phyloP scores from a whole-genome alignment of 1,140 invertebrate genomes.

The Platorchestia sp. region DNA sequence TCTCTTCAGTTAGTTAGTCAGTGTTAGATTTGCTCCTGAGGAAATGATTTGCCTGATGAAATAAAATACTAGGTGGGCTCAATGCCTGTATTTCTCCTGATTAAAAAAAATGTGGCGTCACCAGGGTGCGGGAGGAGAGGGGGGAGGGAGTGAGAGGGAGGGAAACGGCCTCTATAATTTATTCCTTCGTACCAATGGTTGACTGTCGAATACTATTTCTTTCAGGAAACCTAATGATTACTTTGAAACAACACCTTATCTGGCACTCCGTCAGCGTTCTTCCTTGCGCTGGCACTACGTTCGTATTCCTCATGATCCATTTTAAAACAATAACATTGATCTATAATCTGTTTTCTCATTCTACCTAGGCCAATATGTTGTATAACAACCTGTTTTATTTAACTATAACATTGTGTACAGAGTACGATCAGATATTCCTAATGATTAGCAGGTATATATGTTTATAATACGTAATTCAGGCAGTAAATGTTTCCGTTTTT shows the following conservation, averaged over 20 bases:
- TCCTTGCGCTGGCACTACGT: background rate
- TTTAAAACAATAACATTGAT: background rate
- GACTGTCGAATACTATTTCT: background rate
- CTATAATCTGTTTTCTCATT: background rate
- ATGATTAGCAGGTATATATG: background rate
- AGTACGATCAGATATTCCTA: background rate
- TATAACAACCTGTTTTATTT: background rate
- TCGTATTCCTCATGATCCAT: background rate
- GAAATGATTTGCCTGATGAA: background rate
- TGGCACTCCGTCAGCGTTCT: background rate
- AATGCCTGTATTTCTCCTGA: background rate
- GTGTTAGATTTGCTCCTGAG: too few species aligned
- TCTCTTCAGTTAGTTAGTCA: too few species aligned
- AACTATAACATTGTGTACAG: background rate
- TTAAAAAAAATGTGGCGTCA: background rate
- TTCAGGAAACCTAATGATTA: background rate
- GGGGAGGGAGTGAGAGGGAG: too few species aligned
- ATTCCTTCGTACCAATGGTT: too few species aligned
- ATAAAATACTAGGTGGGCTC: background rate
- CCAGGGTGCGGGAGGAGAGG: background rate
- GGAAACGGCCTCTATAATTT: too few species aligned
- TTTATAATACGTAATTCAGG: background rate
- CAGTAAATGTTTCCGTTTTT: background rate
- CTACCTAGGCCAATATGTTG: background rate
- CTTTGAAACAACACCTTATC: background rate